phyloP scores from a whole-genome alignment of 2,888 invertebrate genomes.

The Ectropis crepuscularia region DNA sequence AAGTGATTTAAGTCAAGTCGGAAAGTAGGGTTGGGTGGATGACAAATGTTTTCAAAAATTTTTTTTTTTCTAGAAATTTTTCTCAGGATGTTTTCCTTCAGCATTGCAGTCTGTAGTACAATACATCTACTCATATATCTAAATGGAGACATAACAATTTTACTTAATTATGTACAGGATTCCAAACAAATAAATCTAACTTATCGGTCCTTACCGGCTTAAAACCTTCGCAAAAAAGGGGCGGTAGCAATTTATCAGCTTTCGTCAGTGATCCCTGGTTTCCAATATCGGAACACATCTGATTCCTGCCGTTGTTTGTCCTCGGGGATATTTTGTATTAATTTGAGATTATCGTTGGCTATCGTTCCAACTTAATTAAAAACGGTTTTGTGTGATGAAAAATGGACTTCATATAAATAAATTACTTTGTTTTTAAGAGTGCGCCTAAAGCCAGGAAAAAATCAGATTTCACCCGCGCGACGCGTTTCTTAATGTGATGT shows the following conservation, averaged over 20 bases:
- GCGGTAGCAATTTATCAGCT: slow-evolving; percentile 37
- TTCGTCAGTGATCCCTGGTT: slow-evolving; percentile 35
- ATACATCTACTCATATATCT: background rate
- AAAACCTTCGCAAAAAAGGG: slow-evolving; percentile 38
- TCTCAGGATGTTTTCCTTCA: no score
- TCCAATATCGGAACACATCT: slow-evolving; percentile 30
- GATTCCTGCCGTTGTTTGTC: slow-evolving; percentile 25
- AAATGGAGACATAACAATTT: background rate
- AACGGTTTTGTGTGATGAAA: background rate
- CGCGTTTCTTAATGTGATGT: no score
- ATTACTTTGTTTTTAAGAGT: no score
- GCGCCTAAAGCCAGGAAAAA: no score
- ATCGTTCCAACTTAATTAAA: no score
- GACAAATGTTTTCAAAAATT: no score
- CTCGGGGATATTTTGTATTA: slow-evolving; percentile 17
- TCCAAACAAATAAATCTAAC: slow-evolving; percentile 41
- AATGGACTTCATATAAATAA: background rate
- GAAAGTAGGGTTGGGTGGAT: no score
- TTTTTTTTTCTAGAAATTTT: no score
- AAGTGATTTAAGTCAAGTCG: no score
- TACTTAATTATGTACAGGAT: slow-evolving; percentile 56
- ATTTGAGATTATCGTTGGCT: no score
- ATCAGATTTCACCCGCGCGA: no score
- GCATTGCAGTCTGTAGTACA: background rate
- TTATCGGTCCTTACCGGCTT: slow-evolving; percentile 35